Base-by-base conservation (phyloP, 2,113 vertebrate species). In the Cephalopholis sonnerati region DNA sequence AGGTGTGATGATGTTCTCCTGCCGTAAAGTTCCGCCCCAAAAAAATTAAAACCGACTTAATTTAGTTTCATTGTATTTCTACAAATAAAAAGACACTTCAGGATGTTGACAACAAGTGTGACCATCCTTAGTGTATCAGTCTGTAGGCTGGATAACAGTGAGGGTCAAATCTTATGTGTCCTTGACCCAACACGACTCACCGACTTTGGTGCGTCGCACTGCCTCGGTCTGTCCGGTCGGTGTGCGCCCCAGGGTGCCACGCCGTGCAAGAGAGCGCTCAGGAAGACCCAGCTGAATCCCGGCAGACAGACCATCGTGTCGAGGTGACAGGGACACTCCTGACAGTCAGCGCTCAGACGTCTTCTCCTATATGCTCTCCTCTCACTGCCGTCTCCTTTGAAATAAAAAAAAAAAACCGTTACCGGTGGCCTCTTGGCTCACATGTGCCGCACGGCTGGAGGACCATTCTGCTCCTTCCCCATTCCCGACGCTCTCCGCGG, bases 151-250 rank as follows among this genome's bases (percentile, higher is more conserved):
- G 36, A 13, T 39, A 63, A 15, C 22, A n/a, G 16, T 17, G 48
- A 16, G 13, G 17, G 3, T 18, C 5, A 17, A 50, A 12, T 44
- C 44, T 67, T 1, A 20, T 3, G 3, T 15, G 20, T 44, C 16
- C 11, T 18, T 36, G 55, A 32, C 20, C 25, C 27, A 41, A 36
- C 16, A 25, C 41, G 25, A 93, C 95, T 96, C 91, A 97, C 96
- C 96, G 94, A 92, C 86, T 91, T 91, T 18, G 96, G 96, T 72
- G 92, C 64, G 87, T 94, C 95, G 87, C 96, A 96, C 76, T 94
- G 94, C 89, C 85, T 94, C 64, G 95, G 92, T 92, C 94, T 91
- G 84, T 84, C 93, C 73, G 83, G 63, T 80, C 82, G 73, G 36
- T 74, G 59, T 27, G 92, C 89, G 77, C 94, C 93, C 94, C 91